Conservation (phyloP, 1,140 invertebrate species). For the Arctopsyche grandis region DNA sequence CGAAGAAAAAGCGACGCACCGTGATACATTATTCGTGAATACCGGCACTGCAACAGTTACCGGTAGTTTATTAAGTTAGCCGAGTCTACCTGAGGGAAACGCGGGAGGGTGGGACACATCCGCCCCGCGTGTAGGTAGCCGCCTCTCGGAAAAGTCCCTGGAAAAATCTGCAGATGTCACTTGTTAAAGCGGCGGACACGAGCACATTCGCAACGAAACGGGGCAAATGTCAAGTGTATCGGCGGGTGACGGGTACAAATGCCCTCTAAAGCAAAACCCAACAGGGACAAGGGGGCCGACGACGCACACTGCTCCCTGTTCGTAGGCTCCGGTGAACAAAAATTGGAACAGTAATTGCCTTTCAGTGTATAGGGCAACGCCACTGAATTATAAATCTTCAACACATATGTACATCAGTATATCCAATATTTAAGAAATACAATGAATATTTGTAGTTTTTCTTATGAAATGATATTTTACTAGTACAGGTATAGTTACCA, state of each 20-base stretch:
- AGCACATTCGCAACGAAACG: background rate
- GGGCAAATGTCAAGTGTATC: constrained; percentile 39
- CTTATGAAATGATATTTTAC: too few relatives aligned
- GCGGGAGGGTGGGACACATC: background rate
- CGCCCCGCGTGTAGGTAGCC: too few relatives aligned
- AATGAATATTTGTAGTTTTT: too few relatives aligned
- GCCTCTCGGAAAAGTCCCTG: background rate
- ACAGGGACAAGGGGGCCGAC: background rate
- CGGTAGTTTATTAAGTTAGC: constrained; percentile 51
- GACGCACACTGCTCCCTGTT: background rate
- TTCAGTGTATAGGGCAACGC: too few relatives aligned
- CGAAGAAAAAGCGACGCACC: constrained; percentile 23
- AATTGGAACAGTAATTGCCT: too few relatives aligned
- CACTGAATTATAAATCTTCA: too few relatives aligned
- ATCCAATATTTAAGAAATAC: too few relatives aligned
- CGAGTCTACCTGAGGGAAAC: too few relatives aligned
- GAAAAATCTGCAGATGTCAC: constrained; percentile 55
- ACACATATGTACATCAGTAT: too few relatives aligned
- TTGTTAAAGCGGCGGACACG: constrained; percentile 41
- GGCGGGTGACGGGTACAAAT: constrained; percentile 52
- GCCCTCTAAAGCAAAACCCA: constrained; percentile 36
- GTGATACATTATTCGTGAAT: constrained; percentile 50
- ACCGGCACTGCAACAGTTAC: constrained; percentile 42
- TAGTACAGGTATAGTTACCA: too few relatives aligned
- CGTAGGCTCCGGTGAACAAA: too few relatives aligned